phyloP scores from a whole-genome alignment of 35 echinoderm and acorn worm genomes.

The Ophioderma brevispina region DNA sequence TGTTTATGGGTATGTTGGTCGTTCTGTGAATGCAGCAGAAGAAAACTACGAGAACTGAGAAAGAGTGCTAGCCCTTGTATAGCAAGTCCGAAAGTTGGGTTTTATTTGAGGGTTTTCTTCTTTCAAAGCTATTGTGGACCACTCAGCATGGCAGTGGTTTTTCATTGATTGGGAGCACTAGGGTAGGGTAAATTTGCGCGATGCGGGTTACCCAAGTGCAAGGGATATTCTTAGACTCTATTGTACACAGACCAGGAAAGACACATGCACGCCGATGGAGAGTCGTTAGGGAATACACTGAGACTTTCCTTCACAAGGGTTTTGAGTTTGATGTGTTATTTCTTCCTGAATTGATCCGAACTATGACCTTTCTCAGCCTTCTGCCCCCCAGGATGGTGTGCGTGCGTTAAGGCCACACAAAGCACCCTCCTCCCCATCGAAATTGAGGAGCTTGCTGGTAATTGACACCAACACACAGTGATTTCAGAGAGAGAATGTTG shows the following conservation, averaged over 20 bases:
- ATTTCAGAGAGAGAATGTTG: neutral
- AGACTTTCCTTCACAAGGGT: neutral
- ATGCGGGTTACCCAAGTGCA: constrained; percentile 43
- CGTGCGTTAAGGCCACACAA: neutral
- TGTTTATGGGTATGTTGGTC: constrained; percentile 70
- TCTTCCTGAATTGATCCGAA: neutral
- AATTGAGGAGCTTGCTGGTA: too few species aligned
- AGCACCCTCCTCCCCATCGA: neutral
- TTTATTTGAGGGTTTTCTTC: constrained; percentile 17
- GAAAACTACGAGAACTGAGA: constrained; percentile 31
- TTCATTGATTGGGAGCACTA: constrained; percentile 29
- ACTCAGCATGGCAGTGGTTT: constrained; percentile 66
- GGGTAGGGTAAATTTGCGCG: constrained; percentile 69
- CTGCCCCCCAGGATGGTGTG: neutral
- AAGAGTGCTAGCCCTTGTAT: constrained; percentile 29
- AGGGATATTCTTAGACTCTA: constrained; percentile 6
- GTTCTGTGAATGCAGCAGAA: constrained; percentile 38
- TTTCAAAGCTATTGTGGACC: constrained; percentile 45
- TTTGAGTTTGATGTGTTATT: constrained; percentile 12
- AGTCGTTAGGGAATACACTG: constrained; percentile 27
- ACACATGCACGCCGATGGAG: constrained; percentile 26
- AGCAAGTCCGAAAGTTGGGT: constrained; percentile 4
- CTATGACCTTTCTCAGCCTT: neutral
- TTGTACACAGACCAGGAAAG: constrained; percentile 35
- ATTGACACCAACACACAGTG: too few species aligned